Conservation (phyloP, 2,888 invertebrate species). For the Drosophila setosimentum region DNA sequence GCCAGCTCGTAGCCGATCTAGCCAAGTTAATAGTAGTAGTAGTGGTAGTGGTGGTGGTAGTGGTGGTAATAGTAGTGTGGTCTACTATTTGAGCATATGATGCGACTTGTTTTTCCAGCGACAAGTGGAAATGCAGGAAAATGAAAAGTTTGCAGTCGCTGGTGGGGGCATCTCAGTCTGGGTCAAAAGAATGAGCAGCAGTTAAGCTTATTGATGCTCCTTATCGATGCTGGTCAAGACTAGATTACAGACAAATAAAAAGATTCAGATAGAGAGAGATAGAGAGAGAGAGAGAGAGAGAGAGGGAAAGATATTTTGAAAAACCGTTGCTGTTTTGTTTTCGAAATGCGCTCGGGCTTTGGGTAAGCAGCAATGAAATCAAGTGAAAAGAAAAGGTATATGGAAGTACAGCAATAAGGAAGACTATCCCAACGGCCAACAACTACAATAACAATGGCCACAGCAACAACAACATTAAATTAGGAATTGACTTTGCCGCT, state of each 20-base stretch:
- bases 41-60: constrained; percentile 9
- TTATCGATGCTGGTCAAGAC: constrained; percentile 8
- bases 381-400: constrained; percentile 35
- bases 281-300: too few relatives aligned
- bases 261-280: not conserved
- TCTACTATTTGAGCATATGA: constrained; percentile 34
- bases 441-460: constrained; percentile 5
- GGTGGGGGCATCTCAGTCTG: constrained; percentile 25
- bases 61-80: constrained; percentile 16
- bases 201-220: constrained; percentile 8
- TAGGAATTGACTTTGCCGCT: constrained; percentile 37
- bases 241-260: not conserved
- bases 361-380: constrained; percentile 8
- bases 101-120: constrained; percentile 65
- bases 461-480: constrained; percentile 34
- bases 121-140: constrained; percentile 53
- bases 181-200: constrained; percentile 34
- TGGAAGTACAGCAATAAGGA: constrained; percentile 53
- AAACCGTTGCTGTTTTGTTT: constrained; percentile 48
- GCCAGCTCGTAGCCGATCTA: constrained; percentile 37
- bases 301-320: constrained; percentile 1
- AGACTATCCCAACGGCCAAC: constrained; percentile 47
- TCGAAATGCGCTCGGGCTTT: constrained; percentile 30
- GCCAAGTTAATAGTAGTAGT: constrained; percentile 22
- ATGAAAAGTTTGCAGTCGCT: constrained; percentile 31